Evolutionary conservation across 2,888 invertebrate species (phyloP).

Genomic region (Abscondita cerata): DNA sequence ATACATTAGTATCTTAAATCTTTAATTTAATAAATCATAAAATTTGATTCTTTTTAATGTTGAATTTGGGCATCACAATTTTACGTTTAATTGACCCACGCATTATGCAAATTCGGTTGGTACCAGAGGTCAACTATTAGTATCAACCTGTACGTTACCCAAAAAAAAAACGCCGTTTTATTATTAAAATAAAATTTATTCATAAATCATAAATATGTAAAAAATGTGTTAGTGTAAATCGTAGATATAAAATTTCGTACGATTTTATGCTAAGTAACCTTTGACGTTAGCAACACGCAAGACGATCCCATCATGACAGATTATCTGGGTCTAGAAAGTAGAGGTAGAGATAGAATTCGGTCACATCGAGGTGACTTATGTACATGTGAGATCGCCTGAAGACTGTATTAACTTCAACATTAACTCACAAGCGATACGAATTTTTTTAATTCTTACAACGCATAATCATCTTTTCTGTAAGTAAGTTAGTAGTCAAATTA

Average conservation of each 20-base stretch:
- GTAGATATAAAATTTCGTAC: too few species aligned
- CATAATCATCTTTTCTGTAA: slow-evolving; percentile 1
- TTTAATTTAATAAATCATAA: too few species aligned
- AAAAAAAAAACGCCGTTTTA: slow-evolving; percentile 15
- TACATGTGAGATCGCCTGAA: slow-evolving; percentile 32
- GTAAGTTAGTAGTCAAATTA: slow-evolving; percentile 29
- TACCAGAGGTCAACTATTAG: slow-evolving; percentile 21
- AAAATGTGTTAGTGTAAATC: too few species aligned
- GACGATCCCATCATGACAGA: slow-evolving; percentile 39
- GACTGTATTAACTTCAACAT: slow-evolving; percentile 23
- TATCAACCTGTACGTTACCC: slow-evolving; percentile 24
- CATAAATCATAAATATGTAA: slow-evolving; percentile 20
- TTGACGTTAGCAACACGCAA: slow-evolving; percentile 40
- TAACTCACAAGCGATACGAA: slow-evolving; percentile 19
- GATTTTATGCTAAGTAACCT: slow-evolving; percentile 36
- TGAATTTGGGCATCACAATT: not conserved
- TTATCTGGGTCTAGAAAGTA: slow-evolving; percentile 45
- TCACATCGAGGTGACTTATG: slow-evolving; percentile 44
- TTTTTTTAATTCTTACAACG: not conserved
- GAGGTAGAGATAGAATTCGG: slow-evolving; percentile 41
- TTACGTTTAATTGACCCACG: slow-evolving; percentile 14
- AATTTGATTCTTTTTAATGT: too few species aligned
- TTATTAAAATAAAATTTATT: slow-evolving; percentile 15
- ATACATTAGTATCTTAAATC: too few species aligned
- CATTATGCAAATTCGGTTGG: slow-evolving; percentile 24